Base-by-base conservation (phyloP, 2,888 invertebrate species). In the Lutraria lutraria region DNA sequence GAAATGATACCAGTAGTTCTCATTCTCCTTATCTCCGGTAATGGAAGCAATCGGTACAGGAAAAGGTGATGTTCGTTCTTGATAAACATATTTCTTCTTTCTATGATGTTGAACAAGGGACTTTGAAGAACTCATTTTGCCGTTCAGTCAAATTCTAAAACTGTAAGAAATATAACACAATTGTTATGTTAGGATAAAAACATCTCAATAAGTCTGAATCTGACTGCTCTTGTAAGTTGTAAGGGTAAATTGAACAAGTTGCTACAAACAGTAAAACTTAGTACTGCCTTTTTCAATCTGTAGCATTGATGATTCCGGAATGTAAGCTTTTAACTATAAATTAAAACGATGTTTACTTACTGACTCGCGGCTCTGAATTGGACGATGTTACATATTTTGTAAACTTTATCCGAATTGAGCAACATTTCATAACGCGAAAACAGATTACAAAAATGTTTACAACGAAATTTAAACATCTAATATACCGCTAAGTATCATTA, bases 31-130 rank as follows among this genome's bases (percentile, higher is more conserved):
- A 43, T 93, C 92, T 25, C 88, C 83, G 0, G 94, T 93, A 31
- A 94, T 89, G 54, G 93, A 92, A 88, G 91, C 90, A 88, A 95
- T 94, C 21, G 95, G 95, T 87, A 95, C 93, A 54, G 95, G 95
- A 89, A 95, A 95, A 81, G 95, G 95, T 21, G 94, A 86, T n/a
- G 93, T 92, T 89, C 90, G 92, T 2, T 79, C 79, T 15, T 85
- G 52, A 31, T 68, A 79, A 2, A 85, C 85, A 85, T 85, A 53
- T 76, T 85, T 85, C 79, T 85, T 85, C 31, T 85, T 85, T 21
- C 79, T 85, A 53, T 85, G 85, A 13, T 79, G 85, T 12, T 72
- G 68, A 54, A n/a, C 25, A 15, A 19, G 79, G 0, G 25, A 21
- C 56, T 85, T 85, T 16, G 29, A 52, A 25, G 85, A 29, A 79